Conservation (phyloP, 1,140 invertebrate genomes). For the Andrena cerasifolii region DNA sequence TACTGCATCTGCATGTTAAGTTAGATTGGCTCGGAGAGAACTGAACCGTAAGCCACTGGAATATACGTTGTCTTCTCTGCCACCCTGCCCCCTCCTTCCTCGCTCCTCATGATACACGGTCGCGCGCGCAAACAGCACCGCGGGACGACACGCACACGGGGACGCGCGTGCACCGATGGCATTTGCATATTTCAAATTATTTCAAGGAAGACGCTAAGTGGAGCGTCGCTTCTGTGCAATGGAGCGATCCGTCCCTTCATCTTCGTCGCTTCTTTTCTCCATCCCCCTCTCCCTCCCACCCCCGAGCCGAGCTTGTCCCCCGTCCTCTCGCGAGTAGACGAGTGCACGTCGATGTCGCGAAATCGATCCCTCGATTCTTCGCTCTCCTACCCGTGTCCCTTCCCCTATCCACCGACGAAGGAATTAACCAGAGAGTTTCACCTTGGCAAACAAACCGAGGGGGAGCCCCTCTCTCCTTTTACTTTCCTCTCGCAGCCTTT, state of each 20-base stretch:
- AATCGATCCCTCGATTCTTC: slow-evolving; percentile 56
- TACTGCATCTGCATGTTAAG: slow-evolving; percentile 73
- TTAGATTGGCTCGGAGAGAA: slow-evolving; percentile 72
- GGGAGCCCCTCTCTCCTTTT: not conserved
- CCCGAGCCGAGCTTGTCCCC: not conserved
- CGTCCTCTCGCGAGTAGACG: slow-evolving; percentile 39
- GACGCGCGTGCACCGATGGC: slow-evolving; percentile 48
- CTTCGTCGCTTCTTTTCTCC: slow-evolving; percentile 42
- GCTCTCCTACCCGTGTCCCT: not conserved
- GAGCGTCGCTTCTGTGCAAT: slow-evolving; percentile 60
- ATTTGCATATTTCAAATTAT: slow-evolving; percentile 73
- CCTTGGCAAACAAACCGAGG: slow-evolving; percentile 25
- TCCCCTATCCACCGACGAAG: not conserved
- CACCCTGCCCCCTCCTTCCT: slow-evolving; percentile 24
- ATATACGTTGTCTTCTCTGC: slow-evolving; percentile 58
- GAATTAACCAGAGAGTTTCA: slow-evolving; percentile 42
- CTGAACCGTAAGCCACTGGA: slow-evolving; percentile 68
- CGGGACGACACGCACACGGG: slow-evolving; percentile 2
- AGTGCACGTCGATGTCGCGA: slow-evolving; percentile 51
- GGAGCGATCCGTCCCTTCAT: slow-evolving; percentile 56
- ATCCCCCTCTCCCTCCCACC: not conserved
- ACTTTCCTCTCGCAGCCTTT: not conserved
- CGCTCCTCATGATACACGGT: slow-evolving; percentile 15
- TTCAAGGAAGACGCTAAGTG: slow-evolving; percentile 65
- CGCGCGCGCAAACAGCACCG: too few species aligned